A percentile compares a stretch with the other conserved stretches of the same genome.
phyloP scores from a whole-genome alignment of 2,113 vertebrate genomes.

The Muntiacus muntjak region DNA sequence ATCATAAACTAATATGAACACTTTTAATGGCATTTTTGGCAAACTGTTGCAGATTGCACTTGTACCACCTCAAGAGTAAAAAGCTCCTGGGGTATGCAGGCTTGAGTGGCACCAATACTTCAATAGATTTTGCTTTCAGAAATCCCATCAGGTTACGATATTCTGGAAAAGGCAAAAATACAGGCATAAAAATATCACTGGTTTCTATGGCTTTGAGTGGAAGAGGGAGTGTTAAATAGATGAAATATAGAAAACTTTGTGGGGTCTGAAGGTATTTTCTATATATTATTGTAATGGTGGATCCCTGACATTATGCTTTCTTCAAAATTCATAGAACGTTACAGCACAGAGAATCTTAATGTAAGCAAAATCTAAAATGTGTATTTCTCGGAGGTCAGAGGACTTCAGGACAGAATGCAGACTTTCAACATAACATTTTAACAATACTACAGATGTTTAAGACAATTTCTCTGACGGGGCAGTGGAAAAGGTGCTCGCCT shows the following conservation, averaged over 20 bases:
- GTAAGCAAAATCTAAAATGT: neutral
- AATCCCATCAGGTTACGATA: neutral
- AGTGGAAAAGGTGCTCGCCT: neutral
- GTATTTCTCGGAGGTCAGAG: neutral
- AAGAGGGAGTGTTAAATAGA: neutral
- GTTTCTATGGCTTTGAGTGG: neutral
- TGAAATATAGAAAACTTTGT: neutral
- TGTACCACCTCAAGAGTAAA: neutral
- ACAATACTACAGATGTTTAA: neutral
- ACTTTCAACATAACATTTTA: neutral
- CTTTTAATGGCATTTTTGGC: neutral
- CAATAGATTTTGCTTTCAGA: neutral
- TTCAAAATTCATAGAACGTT: neutral
- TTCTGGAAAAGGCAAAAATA: neutral
- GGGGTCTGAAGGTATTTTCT: neutral
- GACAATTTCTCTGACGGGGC: neutral
- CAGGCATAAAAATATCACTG: neutral
- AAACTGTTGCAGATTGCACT: neutral
- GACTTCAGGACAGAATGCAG: neutral
- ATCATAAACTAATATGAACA: accelerated
- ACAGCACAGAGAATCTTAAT: neutral
- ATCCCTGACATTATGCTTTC: neutral
- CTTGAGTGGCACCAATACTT: neutral
- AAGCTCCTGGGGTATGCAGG: neutral
- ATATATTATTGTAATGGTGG: neutral